Conservation (phyloP, 2,113 vertebrate genomes). For the Oplegnathus fasciatus region DNA sequence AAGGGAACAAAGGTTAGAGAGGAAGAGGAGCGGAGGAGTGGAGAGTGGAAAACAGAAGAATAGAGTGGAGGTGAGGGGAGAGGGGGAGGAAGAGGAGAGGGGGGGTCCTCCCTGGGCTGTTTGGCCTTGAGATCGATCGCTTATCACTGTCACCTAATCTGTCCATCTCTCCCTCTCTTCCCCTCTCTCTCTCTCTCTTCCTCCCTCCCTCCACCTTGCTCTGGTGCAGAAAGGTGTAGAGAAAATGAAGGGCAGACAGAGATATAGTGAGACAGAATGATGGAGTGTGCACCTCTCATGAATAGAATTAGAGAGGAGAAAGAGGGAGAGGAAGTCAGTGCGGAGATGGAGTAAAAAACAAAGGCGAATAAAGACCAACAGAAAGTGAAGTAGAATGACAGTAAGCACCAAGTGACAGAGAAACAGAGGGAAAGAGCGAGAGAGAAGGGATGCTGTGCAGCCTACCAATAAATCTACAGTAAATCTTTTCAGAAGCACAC, state of each 20-base stretch:
- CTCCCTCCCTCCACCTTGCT: conserved; percentile 42
- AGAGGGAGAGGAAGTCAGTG: conserved; percentile 63
- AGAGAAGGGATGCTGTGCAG: conserved; percentile 25
- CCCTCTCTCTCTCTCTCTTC: not conserved
- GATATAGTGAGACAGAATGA: conserved; percentile 82
- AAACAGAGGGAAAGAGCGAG: conserved; percentile 20
- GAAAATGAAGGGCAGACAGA: conserved; percentile 81
- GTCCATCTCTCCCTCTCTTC: conserved; percentile 71
- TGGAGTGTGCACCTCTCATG: conserved; percentile 77
- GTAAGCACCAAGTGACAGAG: conserved; percentile 56
- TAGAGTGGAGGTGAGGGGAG: conserved; percentile 26
- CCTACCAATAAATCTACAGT: conserved; percentile 57
- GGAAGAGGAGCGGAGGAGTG: conserved; percentile 47
- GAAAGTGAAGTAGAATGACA: conserved; percentile 67
- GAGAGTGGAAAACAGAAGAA: conserved; percentile 30
- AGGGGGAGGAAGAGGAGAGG: not conserved
- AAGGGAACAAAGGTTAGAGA: conserved; percentile 75
- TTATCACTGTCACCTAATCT: conserved; percentile 84
- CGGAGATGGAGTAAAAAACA: conserved; percentile 71
- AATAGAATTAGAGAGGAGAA: conserved; percentile 79
- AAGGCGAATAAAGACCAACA: conserved; percentile 77
- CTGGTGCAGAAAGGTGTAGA: conserved; percentile 68
- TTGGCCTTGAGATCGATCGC: conserved; percentile 83
- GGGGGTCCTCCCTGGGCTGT: conserved; percentile 62
- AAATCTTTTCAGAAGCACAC: conserved; percentile 51